Evolutionary conservation across 2,888 invertebrate species (phyloP).

Genomic region (Mycalesis mineus): DNA sequence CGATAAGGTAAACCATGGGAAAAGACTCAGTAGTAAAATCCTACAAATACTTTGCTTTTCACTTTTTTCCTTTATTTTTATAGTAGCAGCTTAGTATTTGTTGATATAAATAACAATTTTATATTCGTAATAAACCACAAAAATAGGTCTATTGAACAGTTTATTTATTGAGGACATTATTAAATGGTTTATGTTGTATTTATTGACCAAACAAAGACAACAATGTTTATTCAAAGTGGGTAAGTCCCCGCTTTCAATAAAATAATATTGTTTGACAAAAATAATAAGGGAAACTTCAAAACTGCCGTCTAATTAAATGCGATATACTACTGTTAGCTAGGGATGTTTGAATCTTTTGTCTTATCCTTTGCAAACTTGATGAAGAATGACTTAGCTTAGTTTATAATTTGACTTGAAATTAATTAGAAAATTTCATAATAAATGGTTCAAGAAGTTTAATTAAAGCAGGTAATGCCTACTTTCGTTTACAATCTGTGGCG

Average conservation of each 20-base stretch:
- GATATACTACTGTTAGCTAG: slow-evolving; percentile 5
- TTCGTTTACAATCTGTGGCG: slow-evolving; percentile 33
- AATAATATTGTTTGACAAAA: slow-evolving; percentile 1
- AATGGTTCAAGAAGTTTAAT: slow-evolving; percentile 36
- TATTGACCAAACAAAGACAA: not conserved
- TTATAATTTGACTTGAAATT: slow-evolving; percentile 35
- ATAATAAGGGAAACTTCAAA: slow-evolving; percentile 8
- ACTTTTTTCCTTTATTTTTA: no score
- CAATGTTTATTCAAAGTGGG: not conserved
- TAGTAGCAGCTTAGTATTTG: no score
- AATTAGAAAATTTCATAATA: slow-evolving; percentile 36
- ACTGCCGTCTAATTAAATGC: slow-evolving; percentile 18
- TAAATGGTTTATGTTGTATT: not conserved
- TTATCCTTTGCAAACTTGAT: slow-evolving; percentile 25
- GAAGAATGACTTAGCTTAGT: slow-evolving; percentile 33
- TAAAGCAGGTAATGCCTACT: slow-evolving; percentile 34
- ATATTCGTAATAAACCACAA: no score
- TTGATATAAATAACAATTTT: no score
- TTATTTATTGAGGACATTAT: not conserved
- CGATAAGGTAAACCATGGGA: no score
- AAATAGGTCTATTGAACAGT: not conserved
- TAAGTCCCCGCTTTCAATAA: not conserved
- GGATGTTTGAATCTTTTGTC: slow-evolving; percentile 26
- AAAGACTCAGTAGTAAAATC: no score
- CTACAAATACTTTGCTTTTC: no score